Evolutionary conservation across 92 coral and sea anemone genomes (phyloP).

Genomic region (Epizoanthus ramosus): DNA sequence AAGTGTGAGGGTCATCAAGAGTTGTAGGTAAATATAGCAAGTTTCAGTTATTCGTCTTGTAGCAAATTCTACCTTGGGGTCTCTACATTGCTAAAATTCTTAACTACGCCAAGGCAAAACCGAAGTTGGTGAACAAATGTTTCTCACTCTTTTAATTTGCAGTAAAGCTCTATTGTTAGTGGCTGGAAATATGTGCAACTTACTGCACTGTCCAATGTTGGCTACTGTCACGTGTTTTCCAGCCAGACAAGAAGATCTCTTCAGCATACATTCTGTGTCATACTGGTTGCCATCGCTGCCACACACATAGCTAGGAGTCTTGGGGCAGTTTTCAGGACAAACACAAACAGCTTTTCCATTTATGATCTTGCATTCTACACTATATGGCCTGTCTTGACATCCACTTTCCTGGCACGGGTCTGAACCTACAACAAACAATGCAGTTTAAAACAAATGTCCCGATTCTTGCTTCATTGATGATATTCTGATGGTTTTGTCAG

Average conservation of each 20-base stretch:
- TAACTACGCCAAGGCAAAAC: too few species aligned
- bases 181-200: not conserved
- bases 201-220: slow-evolving; percentile 29
- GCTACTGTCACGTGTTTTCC: slow-evolving; percentile 14
- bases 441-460: too few species aligned
- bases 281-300: slow-evolving; percentile 36
- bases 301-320: slow-evolving; percentile 32
- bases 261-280: slow-evolving; percentile 28
- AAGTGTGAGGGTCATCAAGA: too few species aligned
- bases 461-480: too few species aligned
- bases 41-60: too few species aligned
- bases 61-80: too few species aligned
- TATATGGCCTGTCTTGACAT: slow-evolving; percentile 29
- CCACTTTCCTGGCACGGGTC: slow-evolving; percentile 7
- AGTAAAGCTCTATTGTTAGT: too few species aligned
- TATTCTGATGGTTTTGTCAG: too few species aligned
- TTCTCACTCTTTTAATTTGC: too few species aligned
- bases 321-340: slow-evolving; percentile 27
- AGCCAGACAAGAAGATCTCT: slow-evolving; percentile 28
- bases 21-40: too few species aligned
- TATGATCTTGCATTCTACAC: slow-evolving; percentile 20
- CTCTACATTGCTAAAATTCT: too few species aligned
- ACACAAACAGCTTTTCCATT: slow-evolving; percentile 16
- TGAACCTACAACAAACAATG: not conserved
- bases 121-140: too few species aligned